Percentiles rank a stretch among this genome's conserved stretches.
These are phyloP conservation scores for Solea senegalensis DNA, from an alignment of 2,113 vertebrate species.

Conservation along the genomic window DNA sequence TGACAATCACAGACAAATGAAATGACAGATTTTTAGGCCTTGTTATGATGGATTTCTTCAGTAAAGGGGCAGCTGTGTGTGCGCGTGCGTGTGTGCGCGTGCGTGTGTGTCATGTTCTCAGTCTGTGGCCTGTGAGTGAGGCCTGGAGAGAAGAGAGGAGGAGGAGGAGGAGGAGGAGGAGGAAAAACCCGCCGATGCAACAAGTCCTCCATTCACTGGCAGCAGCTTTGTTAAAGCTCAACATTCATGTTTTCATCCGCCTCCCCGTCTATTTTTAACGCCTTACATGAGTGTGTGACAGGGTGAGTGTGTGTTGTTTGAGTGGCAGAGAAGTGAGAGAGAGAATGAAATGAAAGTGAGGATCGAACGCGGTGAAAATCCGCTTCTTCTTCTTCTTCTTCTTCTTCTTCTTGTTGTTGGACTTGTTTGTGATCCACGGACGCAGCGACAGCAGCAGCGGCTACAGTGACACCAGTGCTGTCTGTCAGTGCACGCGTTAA, in stretches of 20 bases:
- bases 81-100: constrained; percentile 12
- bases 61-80: neutral
- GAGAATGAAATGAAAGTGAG: neutral
- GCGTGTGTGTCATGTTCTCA: constrained; percentile 45
- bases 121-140: constrained; percentile 62
- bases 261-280: neutral
- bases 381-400: neutral
- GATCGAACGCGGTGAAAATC: neutral
- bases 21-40: too few relatives aligned
- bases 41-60: neutral
- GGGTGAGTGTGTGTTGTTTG: too few relatives aligned
- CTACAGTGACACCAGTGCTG: too few relatives aligned
- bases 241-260: constrained; percentile 13
- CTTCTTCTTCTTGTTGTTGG: neutral
- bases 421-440: constrained; percentile 24
- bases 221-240: constrained; percentile 86
- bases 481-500: too few relatives aligned
- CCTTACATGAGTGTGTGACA: too few relatives aligned
- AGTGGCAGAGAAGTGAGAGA: too few relatives aligned
- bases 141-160: constrained; percentile 47
- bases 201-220: constrained; percentile 90
- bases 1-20: too few relatives aligned
- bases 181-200: constrained; percentile 82
- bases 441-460: too few relatives aligned
- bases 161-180: neutral